Base-by-base conservation (phyloP, 2,888 invertebrate genomes). In the Caenorhabditis sinica region DNA sequence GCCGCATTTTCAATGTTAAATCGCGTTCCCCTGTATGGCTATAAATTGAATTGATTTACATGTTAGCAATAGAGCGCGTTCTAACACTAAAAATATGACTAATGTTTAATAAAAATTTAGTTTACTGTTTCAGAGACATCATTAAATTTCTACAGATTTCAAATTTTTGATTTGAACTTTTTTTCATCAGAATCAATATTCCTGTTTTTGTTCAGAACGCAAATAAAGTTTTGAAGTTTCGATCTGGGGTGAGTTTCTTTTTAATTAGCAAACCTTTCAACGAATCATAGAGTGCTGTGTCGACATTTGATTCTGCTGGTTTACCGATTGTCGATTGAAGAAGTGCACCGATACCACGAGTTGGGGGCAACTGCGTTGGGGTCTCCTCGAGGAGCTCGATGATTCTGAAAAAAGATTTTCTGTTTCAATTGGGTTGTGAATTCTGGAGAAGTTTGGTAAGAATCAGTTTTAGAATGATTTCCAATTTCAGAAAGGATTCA, bases 301-400 rank as follows among this genome's bases (percentile, higher is more conserved):
- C 92, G 36, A 91, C 89, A 25, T 90, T 89, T n/a, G 88, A 86
- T 45, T 92, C 92, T 0, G 90, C 83, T 15, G 89, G 86, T 74
- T 87, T 89, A 43, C 87, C 87, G 45, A 91, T 87, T 15, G 92
- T 89, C 9, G 90, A 85, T 33, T 90, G 90, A 3, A 92, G 77
- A 1, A 92, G 82, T 20, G 89, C 88, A 0, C 91, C 91, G 61
- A 92, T 92, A 40, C 92, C 92, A 33, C 91, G 87, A 36, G 86
- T 85, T 49, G 77, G 86, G 65, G 79, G 83, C 49, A 77, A 77
- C 40, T 80, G 75, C 0, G 82, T 80, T 13, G 86, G 84, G n/a
- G 88, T 83, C 25, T 91, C 90, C 76, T 91, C 91, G 66, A 91
- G 84, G 23, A 90, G 77, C 17, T 87, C 85, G 15, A 90, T 87